phyloP scores from a whole-genome alignment of 2,888 invertebrate genomes.

The Agriopis aurantiaria region DNA sequence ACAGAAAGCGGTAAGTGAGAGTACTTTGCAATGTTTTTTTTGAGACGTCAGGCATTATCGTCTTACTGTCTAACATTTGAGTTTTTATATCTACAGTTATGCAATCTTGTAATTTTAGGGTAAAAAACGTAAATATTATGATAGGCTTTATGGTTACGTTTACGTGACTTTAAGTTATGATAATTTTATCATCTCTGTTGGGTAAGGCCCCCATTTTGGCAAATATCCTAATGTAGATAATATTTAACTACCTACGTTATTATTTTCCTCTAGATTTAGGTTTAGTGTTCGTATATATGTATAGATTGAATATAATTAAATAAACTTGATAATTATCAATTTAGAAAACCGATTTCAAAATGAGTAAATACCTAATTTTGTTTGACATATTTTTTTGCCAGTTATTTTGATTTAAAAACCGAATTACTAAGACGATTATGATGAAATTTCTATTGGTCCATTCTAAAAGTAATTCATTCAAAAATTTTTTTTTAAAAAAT shows the following conservation, averaged over 20 bases:
- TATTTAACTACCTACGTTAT: not conserved
- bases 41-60: slow-evolving; percentile 39
- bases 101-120: slow-evolving; percentile 35
- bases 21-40: slow-evolving; percentile 52
- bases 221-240: not conserved
- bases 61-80: slow-evolving; percentile 33
- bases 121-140: slow-evolving; percentile 22
- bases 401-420: too few species aligned
- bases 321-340: slow-evolving; percentile 40
- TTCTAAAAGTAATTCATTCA: too few species aligned
- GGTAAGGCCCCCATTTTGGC: not conserved
- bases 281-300: not conserved
- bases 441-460: too few species aligned
- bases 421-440: too few species aligned
- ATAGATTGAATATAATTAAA: not conserved
- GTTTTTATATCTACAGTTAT: slow-evolving; percentile 42
- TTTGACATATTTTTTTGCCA: too few species aligned
- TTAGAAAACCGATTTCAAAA: slow-evolving; percentile 16
- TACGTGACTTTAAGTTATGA: not conserved
- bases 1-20: slow-evolving; percentile 78
- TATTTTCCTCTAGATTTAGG: not conserved
- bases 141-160: slow-evolving; percentile 2
- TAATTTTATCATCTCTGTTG: not conserved
- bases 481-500: too few species aligned
- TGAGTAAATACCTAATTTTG: too few species aligned